phyloP scores from a whole-genome alignment of 2,113 vertebrate species.

The Peromyscus maniculatus region DNA sequence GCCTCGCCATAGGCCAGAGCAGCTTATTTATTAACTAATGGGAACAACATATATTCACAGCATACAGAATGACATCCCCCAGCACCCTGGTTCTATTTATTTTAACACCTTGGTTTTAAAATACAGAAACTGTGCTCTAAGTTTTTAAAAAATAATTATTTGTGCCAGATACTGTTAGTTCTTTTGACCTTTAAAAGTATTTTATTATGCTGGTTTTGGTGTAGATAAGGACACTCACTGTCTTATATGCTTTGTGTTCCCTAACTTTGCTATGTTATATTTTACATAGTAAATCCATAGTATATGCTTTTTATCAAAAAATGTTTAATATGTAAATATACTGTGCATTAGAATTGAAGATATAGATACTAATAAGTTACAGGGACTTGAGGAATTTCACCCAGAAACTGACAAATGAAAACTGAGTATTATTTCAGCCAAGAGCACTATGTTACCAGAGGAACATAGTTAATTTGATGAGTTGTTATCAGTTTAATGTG shows the following conservation, averaged over 20 bases:
- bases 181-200: constrained; percentile 40
- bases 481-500: background rate
- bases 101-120: constrained; percentile 37
- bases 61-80: too few species aligned
- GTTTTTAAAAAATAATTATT: constrained; percentile 51
- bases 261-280: background rate
- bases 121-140: constrained; percentile 19
- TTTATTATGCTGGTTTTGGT: constrained; percentile 31
- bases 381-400: constrained; percentile 33
- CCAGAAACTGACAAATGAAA: background rate
- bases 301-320: constrained; percentile 31
- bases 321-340: background rate
- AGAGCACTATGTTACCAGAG: background rate
- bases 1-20: too few species aligned
- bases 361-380: constrained; percentile 34
- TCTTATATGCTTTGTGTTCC: background rate
- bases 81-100: background rate
- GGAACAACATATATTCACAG: too few species aligned
- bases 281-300: background rate
- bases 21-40: too few species aligned
- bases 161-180: constrained; percentile 14
- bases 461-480: constrained; percentile 5
- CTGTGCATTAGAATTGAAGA: background rate
- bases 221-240: background rate
- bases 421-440: constrained; percentile 22